Evolutionary conservation across 2,797 vertebrate species (phyloP).

Genomic region (Hemitrygon akajei): DNA sequence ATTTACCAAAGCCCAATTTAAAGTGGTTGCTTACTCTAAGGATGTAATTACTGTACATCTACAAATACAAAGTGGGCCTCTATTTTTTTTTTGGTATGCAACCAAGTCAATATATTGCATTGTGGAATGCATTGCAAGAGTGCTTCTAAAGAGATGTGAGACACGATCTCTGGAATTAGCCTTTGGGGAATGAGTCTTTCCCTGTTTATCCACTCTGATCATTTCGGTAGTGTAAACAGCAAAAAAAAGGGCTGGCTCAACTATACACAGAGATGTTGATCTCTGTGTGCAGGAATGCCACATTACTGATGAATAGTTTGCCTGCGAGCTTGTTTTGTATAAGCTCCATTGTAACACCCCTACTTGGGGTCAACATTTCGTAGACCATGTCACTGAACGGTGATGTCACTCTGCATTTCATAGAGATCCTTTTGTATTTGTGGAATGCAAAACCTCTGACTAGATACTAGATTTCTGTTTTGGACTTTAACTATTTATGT

Average conservation of each 20-base stretch:
- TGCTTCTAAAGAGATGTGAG: background rate
- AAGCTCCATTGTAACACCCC: slow-evolving; percentile 18
- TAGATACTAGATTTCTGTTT: slow-evolving; percentile 17
- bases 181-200: slow-evolving; percentile 8
- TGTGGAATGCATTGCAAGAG: slow-evolving; percentile 25
- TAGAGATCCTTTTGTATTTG: slow-evolving; percentile 23
- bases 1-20: too few relatives aligned
- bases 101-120: background rate
- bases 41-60: background rate
- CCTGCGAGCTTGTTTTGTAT: background rate
- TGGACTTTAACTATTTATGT: slow-evolving; percentile 10
- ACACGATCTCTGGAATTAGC: slow-evolving; percentile 2
- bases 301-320: slow-evolving; percentile 12
- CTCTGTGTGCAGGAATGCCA: slow-evolving; percentile 20
- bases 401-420: slow-evolving; percentile 30
- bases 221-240: background rate
- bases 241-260: background rate
- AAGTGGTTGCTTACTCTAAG: background rate
- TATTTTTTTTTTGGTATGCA: background rate
- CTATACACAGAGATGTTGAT: slow-evolving; percentile 23
- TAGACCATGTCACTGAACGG: background rate
- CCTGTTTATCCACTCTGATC: slow-evolving; percentile 6
- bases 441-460: slow-evolving; percentile 26
- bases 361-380: slow-evolving; percentile 17
- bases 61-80: background rate